Evolutionary conservation across 2,113 vertebrate genomes (phyloP).

Genomic region (Tor tambroides): DNA sequence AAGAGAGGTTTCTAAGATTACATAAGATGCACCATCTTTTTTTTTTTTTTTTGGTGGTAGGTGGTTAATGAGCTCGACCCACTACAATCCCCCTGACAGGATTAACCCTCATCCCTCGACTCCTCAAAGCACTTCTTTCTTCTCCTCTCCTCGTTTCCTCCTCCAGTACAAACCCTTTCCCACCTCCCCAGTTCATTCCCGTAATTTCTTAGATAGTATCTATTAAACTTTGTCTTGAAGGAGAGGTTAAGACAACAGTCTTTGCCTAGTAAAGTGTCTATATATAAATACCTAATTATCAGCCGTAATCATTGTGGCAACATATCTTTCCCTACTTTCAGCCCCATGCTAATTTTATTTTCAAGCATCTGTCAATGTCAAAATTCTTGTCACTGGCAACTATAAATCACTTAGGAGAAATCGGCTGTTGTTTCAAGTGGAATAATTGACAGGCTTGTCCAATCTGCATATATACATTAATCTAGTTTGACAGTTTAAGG

Average conservation of each 20-base stretch:
- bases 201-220: constrained; percentile 60
- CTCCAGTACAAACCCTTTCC: constrained; percentile 13
- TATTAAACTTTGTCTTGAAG: constrained; percentile 48
- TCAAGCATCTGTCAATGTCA: constrained; percentile 43
- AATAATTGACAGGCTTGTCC: constrained; percentile 31
- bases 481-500: constrained; percentile 7
- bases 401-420: constrained; percentile 24
- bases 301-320: background rate
- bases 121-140: constrained; percentile 22
- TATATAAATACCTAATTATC: constrained; percentile 31
- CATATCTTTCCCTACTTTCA: background rate
- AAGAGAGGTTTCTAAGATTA: constrained; percentile 49
- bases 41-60: constrained; percentile 46
- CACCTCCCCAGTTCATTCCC: constrained; percentile 42
- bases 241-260: constrained; percentile 47
- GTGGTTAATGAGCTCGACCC: constrained; percentile 51
- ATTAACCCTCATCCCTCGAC: constrained; percentile 41
- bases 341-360: constrained; percentile 29
- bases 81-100: constrained; percentile 21
- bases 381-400: constrained; percentile 1
- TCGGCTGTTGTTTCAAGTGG: background rate
- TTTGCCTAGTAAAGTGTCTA: constrained; percentile 38
- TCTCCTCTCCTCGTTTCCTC: constrained; percentile 42
- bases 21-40: constrained; percentile 43
- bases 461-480: constrained; percentile 13